phyloP scores from a whole-genome alignment of 2,797 vertebrate species.

The Hozukius guyotensis region DNA sequence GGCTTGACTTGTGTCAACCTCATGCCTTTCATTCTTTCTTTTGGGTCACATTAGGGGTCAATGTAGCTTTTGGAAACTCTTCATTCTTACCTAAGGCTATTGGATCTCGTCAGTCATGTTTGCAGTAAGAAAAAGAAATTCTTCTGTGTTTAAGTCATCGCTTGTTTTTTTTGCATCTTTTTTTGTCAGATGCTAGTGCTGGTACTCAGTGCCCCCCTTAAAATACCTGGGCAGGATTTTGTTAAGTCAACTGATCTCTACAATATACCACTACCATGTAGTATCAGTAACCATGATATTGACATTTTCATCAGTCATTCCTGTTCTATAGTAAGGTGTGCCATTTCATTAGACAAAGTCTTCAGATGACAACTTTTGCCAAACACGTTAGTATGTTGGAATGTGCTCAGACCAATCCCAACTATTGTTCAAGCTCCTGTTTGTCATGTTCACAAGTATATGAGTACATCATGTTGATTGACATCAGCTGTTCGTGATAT shows the following conservation, averaged over 20 bases:
- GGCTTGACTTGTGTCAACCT: conserved; percentile 53
- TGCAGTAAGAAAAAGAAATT: neutral
- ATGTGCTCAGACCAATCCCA: neutral
- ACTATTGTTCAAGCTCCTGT: neutral
- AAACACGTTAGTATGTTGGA: neutral
- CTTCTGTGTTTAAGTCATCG: neutral
- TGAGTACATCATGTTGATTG: too few relatives aligned
- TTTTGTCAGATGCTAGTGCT: neutral
- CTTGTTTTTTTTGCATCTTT: neutral
- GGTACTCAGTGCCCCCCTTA: neutral
- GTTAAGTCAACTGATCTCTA: neutral
- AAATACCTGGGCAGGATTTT: neutral
- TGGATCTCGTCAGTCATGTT: neutral
- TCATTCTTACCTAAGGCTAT: neutral
- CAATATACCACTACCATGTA: neutral
- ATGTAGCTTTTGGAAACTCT: conserved; percentile 1
- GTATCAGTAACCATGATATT: neutral
- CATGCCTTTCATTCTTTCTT: conserved; percentile 48
- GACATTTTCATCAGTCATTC: neutral
- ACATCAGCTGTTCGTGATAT: too few relatives aligned
- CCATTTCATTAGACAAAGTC: neutral
- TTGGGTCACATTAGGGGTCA: conserved; percentile 13
- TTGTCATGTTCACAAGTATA: too few relatives aligned
- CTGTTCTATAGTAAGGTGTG: neutral
- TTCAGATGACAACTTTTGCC: neutral